Evolutionary conservation across 2,113 vertebrate genomes (phyloP).

Genomic region (Pagrus major): DNA sequence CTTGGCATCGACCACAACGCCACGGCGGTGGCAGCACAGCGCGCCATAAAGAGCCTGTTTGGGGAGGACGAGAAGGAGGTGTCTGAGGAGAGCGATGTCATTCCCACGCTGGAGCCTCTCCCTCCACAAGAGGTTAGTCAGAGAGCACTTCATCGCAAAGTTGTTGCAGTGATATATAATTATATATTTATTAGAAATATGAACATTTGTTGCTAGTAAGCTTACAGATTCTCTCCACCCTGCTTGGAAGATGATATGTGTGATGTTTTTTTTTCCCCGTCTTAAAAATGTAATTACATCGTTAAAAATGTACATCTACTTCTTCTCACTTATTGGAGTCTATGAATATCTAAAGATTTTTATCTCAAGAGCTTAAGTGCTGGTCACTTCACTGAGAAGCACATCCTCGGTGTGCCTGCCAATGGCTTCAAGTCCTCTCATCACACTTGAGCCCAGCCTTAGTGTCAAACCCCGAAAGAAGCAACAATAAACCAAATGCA

Average conservation of each 20-base stretch:
- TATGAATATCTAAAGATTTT: slow-evolving; percentile 15
- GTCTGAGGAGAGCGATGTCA: slow-evolving; percentile 95
- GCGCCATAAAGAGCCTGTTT: slow-evolving; percentile 94
- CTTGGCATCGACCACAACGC: slow-evolving; percentile 83
- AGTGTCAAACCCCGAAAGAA: neutral
- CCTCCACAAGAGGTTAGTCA: slow-evolving; percentile 90
- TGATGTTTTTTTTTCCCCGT: no score
- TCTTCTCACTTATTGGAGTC: neutral
- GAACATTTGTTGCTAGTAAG: neutral
- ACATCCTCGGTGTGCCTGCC: no score
- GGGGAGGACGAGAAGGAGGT: slow-evolving; percentile 93
- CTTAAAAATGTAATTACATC: neutral
- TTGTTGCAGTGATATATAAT: neutral
- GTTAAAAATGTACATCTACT: neutral
- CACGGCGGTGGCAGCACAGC: slow-evolving; percentile 90
- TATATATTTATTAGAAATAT: neutral
- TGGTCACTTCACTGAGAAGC: neutral
- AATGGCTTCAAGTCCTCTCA: neutral
- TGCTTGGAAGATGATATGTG: neutral
- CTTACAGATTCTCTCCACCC: neutral
- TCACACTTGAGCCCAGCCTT: no score
- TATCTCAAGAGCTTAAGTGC: neutral
- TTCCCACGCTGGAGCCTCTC: slow-evolving; percentile 95
- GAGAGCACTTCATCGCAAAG: neutral
- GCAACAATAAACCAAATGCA: neutral